Conservation (phyloP, 2,888 invertebrate genomes). For the Dolomedes plantarius region DNA sequence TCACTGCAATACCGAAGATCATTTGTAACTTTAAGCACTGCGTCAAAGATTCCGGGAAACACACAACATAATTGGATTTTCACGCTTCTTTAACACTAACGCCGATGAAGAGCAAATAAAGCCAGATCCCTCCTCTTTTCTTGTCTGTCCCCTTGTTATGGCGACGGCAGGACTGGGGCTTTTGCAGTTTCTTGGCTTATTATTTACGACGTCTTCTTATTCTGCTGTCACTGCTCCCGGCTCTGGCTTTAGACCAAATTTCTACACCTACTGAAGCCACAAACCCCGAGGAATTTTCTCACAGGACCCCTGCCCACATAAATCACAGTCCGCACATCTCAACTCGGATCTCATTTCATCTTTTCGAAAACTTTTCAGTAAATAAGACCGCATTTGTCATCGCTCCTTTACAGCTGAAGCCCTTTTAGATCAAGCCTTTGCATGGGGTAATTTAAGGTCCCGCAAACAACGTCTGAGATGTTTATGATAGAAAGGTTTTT, state of each 20-base stretch:
- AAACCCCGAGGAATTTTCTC: background rate
- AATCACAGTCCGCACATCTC: slow-evolving; percentile 16
- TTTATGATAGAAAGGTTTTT: background rate
- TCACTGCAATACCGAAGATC: background rate
- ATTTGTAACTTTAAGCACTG: background rate
- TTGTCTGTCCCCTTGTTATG: background rate
- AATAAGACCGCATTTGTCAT: slow-evolving; percentile 56
- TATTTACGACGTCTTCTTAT: slow-evolving; percentile 32
- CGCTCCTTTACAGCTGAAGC: slow-evolving; percentile 18
- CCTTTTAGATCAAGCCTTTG: background rate
- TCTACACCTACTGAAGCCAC: slow-evolving; percentile 23
- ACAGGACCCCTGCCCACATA: background rate
- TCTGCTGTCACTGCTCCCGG: background rate
- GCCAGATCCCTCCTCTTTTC: background rate
- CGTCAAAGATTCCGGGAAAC: background rate
- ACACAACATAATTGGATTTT: slow-evolving; percentile 14
- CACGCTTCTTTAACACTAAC: slow-evolving; percentile 9
- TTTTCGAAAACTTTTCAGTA: slow-evolving; percentile 30
- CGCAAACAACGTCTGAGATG: background rate
- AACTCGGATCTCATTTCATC: slow-evolving; percentile 45
- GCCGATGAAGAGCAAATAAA: background rate
- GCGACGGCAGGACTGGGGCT: slow-evolving; percentile 4
- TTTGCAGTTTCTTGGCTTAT: slow-evolving; percentile 5
- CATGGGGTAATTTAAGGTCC: background rate
- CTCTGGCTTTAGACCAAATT: slow-evolving; percentile 28